A percentile compares a stretch with the other conserved stretches of the same genome.
phyloP scores from a whole-genome alignment of 2,113 vertebrate species.

The Heterotis niloticus region DNA sequence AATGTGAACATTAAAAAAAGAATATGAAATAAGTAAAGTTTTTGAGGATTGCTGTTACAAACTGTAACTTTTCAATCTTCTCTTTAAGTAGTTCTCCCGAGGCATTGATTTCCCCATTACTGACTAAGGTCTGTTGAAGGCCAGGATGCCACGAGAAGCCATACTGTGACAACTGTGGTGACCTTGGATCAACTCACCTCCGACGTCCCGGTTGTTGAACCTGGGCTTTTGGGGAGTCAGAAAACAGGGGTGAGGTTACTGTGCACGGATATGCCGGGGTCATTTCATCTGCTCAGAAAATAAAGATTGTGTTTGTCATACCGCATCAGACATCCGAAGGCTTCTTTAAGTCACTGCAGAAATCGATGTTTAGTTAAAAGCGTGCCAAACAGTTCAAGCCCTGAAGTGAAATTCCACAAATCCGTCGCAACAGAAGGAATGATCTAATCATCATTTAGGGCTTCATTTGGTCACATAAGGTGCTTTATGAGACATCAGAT shows the following conservation, averaged over 20 bases:
- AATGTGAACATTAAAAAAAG: too few species aligned
- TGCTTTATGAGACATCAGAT: neutral
- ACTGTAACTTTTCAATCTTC: too few species aligned
- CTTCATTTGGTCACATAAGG: neutral
- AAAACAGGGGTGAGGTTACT: conserved; percentile 17
- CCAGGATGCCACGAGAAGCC: too few species aligned
- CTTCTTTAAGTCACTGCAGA: neutral
- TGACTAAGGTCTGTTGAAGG: too few species aligned
- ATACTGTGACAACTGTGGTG: too few species aligned
- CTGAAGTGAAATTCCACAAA: neutral
- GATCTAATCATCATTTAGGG: conserved; percentile 6
- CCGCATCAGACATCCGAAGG: neutral
- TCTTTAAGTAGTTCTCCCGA: too few species aligned
- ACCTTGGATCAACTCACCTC: too few species aligned
- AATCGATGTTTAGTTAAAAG: neutral
- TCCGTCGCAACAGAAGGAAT: neutral
- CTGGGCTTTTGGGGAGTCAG: neutral
- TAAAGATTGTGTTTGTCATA: neutral
- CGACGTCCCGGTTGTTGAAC: too few species aligned
- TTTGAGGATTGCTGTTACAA: too few species aligned
- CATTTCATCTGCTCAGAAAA: conserved; percentile 26
- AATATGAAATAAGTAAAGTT: too few species aligned
- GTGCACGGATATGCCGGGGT: neutral
- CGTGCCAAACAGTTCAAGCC: neutral
- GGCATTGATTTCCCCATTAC: too few species aligned